Conservation (phyloP, 2,113 vertebrate species). For the Campylomormyrus tamandua region DNA sequence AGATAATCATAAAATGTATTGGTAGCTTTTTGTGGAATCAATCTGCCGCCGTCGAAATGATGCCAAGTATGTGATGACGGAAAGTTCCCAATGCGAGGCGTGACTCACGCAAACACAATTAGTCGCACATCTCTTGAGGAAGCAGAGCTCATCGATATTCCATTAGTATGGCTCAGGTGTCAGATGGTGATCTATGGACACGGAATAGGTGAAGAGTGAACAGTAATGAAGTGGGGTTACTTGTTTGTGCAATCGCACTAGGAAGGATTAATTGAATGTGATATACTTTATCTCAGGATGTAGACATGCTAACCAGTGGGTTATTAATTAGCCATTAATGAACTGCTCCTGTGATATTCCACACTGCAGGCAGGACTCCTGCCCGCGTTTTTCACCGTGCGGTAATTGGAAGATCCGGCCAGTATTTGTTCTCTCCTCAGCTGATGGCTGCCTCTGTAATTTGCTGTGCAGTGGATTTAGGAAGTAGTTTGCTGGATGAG, state of each 20-base stretch:
- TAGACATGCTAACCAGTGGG: constrained; percentile 38
- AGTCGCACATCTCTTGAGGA: background rate
- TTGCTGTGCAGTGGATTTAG: background rate
- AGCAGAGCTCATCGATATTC: background rate
- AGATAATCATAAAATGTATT: background rate
- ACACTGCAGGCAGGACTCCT: constrained; percentile 24
- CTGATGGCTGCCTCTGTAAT: background rate
- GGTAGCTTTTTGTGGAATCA: constrained; percentile 11
- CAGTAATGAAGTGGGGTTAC: background rate
- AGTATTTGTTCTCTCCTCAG: background rate
- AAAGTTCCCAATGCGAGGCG: background rate
- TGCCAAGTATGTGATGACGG: background rate
- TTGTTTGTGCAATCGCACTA: constrained; percentile 23
- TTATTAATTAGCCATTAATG: constrained; percentile 52
- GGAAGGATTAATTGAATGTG: constrained; percentile 43
- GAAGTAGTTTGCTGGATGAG: background rate
- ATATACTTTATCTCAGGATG: constrained; percentile 42
- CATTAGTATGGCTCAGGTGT: background rate
- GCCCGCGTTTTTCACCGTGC: constrained; percentile 36
- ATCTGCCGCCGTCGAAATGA: background rate
- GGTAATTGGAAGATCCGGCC: constrained; percentile 43
- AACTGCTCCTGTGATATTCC: constrained; percentile 35
- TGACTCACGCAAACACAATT: background rate
- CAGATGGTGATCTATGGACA: background rate
- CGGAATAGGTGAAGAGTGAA: background rate